Base-by-base conservation (phyloP, 1,140 invertebrate species). In the Euschistus heros region DNA sequence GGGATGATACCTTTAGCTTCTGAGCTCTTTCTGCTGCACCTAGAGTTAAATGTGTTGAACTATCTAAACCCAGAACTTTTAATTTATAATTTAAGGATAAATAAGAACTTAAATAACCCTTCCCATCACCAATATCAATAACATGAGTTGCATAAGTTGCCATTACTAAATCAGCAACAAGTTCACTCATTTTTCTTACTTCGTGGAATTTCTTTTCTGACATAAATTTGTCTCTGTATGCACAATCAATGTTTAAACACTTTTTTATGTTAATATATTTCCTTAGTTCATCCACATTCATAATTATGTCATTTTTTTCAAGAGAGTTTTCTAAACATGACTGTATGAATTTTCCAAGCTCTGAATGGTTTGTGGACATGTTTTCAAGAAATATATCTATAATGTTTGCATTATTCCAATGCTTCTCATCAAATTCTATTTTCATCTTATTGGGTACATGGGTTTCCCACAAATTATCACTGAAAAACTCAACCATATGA, bases 41-140 rank as follows among this genome's bases (percentile, higher is more conserved):
- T 65, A 80, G 75, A 0, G 83, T 84, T 73, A 87, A 87, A 14
- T 73, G 72, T 57, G 76, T 70, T 26, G 82, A 85, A 20, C 85
- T 84, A 77, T 94, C 91, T 1, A 94, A 80, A 4, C 89, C 89
- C 4, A 94, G 76, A 27, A 91, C 86, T 24, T 83, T 83, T 60
- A 90, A 75, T 8, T 81, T 74, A 76, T 88, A 83, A 64, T 84
- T 79, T 5, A 91, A 79, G 0, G 86, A 80, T 54, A 94, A 75
- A 62, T 86, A 80, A 0, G 84, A 84, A 33, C 87, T 87, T 0
- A 94, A 75, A 76, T 93, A 91, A 0, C 90, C 91, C 74, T 89
- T 89, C 0, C 91, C 91, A 75, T 91, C 91, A 0, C 91, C 91
- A 37, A 89, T 82, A 75, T 95, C 91, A 50, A 94, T 80, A 67